These are phyloP conservation scores for Hycleus phaleratus DNA, from an alignment of 1,140 invertebrate genomes.

Conservation along the genomic window DNA sequence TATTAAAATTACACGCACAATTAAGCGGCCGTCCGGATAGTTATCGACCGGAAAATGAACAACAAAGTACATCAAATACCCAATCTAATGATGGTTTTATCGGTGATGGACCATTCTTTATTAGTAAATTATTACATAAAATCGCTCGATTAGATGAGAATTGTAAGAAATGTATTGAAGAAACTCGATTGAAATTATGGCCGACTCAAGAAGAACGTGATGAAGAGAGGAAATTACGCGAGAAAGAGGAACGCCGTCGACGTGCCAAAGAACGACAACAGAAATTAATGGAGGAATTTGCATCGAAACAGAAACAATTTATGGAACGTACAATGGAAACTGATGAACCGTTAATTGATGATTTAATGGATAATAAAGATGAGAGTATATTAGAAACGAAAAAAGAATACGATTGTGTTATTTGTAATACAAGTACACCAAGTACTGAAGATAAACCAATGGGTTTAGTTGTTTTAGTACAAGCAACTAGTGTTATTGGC, in stretches of 20 bases:
- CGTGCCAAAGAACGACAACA: constrained; percentile 83
- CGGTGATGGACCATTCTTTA: constrained; percentile 83
- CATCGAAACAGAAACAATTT: constrained; percentile 83
- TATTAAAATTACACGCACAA: constrained; percentile 90
- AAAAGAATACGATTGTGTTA: constrained; percentile 90
- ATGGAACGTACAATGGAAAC: constrained; percentile 76
- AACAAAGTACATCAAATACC: constrained; percentile 29
- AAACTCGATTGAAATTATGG: constrained; percentile 65
- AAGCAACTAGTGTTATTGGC: constrained; percentile 75
- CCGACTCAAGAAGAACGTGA: constrained; percentile 69
- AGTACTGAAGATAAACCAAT: constrained; percentile 81
- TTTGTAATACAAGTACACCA: constrained; percentile 84
- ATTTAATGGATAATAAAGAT: constrained; percentile 29
- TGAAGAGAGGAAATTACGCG: constrained; percentile 61
- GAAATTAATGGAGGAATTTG: constrained; percentile 89
- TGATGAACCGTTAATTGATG: constrained; percentile 36
- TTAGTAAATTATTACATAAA: constrained; percentile 66
- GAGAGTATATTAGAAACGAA: constrained; percentile 51
- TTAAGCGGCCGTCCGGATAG: constrained; percentile 75
- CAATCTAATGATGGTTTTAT: constrained; percentile 40
- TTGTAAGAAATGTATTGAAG: constrained; percentile 46
- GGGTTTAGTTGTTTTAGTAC: constrained; percentile 82
- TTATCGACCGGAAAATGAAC: constrained; percentile 52
- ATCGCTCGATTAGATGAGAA: constrained; percentile 62
- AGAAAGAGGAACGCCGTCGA: constrained; percentile 71